Evolutionary conservation across 2,888 invertebrate genomes (phyloP), one percentile per base, ranked within the genome.

Genomic region (Neria commutata): DNA sequence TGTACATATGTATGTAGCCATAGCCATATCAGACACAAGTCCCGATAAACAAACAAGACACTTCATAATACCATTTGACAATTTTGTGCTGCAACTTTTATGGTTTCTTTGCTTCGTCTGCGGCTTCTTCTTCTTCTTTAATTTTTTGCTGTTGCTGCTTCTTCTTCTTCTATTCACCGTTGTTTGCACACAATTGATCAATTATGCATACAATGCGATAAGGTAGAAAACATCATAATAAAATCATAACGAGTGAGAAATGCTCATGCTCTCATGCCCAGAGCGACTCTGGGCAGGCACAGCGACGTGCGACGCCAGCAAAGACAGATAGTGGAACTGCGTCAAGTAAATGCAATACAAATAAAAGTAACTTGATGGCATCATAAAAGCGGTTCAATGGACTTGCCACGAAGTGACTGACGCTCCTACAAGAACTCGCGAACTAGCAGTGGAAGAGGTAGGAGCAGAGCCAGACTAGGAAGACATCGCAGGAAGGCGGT

Each of bases 401-500:
- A 37, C 37, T n/a, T 37, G 42, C 17, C 42, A 42, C 19, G 37
- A 37, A n/a, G n/a, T n/a, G n/a, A n/a, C n/a, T n/a, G n/a, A n/a
- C n/a, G n/a, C n/a, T n/a, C n/a, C n/a, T n/a, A n/a, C n/a, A n/a
- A n/a, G n/a, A n/a, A n/a, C n/a, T n/a, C n/a, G n/a, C n/a, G n/a
- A n/a, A n/a, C n/a, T n/a, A n/a, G n/a, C n/a, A n/a, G n/a, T n/a
- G n/a, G n/a, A n/a, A n/a, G n/a, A n/a, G 49, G 48, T 26, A 37
- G 54, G 45, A 14, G 17, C 49, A 25, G 4, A 56, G 33, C 48
- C 49, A 50, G 29, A 47, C 40, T 46, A 14, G 19, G 6, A 19
- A 37, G 25, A 54, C 47, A 58, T 58, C 58, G 61, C 51, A 55
- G 58, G 57, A 57, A 58, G 48, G 56, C n/a, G 29, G 26, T n/a